These are phyloP conservation scores for Sphaeramia orbicularis DNA, from an alignment of 2,797 vertebrate species.

Conservation along the genomic window DNA sequence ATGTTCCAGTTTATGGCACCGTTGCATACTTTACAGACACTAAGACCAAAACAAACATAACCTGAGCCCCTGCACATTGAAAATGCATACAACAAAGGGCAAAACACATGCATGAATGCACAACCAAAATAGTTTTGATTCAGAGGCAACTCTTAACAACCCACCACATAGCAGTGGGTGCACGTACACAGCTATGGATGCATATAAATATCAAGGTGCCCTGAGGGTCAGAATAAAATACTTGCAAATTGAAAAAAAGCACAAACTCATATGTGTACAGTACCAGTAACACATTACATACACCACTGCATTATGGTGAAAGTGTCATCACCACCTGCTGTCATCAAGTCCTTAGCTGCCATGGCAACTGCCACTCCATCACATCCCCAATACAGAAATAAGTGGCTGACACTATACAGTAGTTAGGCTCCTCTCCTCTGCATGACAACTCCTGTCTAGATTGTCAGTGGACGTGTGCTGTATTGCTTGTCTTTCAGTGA, in stretches of 20 bases:
- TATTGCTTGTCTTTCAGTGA: not conserved
- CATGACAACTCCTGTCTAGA: constrained; percentile 21
- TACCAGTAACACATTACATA: constrained; percentile 20
- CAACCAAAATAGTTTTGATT: constrained; percentile 12
- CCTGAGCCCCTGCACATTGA: not conserved
- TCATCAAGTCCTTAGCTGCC: constrained; percentile 62
- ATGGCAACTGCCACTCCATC: constrained; percentile 75
- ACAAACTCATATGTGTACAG: not conserved
- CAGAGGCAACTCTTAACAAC: constrained; percentile 3
- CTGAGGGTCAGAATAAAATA: constrained; percentile 24
- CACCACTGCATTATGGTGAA: constrained; percentile 32
- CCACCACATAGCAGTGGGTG: constrained; percentile 19
- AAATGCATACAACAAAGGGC: constrained; percentile 31
- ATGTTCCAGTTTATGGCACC: not conserved
- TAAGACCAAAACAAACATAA: constrained; percentile 24
- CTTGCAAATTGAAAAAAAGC: constrained; percentile 24
- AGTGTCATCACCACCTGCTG: constrained; percentile 57
- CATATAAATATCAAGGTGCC: constrained; percentile 20
- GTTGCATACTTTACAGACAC: constrained; percentile 5
- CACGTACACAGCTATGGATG: constrained; percentile 8
- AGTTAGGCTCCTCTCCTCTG: constrained; percentile 25
- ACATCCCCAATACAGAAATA: constrained; percentile 36
- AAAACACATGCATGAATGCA: constrained; percentile 47
- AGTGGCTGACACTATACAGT: constrained; percentile 20
- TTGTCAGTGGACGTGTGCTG: constrained; percentile 7